phyloP scores from a whole-genome alignment of 2,888 invertebrate genomes.

The Gnatocerus cornutus region DNA sequence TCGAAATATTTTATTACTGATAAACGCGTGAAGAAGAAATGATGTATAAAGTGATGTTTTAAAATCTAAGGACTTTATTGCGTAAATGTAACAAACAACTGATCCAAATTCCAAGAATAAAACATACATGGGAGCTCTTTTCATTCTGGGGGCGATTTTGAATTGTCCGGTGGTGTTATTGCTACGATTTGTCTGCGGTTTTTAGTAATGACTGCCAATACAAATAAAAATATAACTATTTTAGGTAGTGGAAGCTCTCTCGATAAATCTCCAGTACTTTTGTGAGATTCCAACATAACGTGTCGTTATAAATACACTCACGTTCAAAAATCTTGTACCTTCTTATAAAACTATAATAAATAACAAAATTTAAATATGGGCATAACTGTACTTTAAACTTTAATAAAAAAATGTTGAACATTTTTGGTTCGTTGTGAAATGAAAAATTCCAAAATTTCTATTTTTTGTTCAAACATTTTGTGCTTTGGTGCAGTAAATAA shows the following conservation, averaged over 20 bases:
- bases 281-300: neutral
- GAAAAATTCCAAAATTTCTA: no score
- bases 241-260: slow-evolving; percentile 28
- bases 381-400: no score
- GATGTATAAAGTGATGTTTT: slow-evolving; percentile 15
- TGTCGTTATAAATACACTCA: neutral
- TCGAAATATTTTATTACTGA: slow-evolving; percentile 51
- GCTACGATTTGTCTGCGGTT: slow-evolving; percentile 51
- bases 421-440: no score
- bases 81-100: slow-evolving; percentile 41
- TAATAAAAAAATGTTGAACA: no score
- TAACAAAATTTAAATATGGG: no score
- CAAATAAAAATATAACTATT: slow-evolving; percentile 51
- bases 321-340: no score
- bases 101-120: slow-evolving; percentile 42
- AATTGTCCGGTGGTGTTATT: slow-evolving; percentile 48
- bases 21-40: slow-evolving; percentile 50
- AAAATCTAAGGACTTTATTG: slow-evolving; percentile 35
- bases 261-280: slow-evolving; percentile 41
- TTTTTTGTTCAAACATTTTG: no score
- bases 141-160: no score
- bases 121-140: neutral
- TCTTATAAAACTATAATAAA: no score
- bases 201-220: slow-evolving; percentile 53
- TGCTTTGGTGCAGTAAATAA: no score